Evolutionary conservation across 2,797 vertebrate species (phyloP).

Genomic region (Geotrypetes seraphini): DNA sequence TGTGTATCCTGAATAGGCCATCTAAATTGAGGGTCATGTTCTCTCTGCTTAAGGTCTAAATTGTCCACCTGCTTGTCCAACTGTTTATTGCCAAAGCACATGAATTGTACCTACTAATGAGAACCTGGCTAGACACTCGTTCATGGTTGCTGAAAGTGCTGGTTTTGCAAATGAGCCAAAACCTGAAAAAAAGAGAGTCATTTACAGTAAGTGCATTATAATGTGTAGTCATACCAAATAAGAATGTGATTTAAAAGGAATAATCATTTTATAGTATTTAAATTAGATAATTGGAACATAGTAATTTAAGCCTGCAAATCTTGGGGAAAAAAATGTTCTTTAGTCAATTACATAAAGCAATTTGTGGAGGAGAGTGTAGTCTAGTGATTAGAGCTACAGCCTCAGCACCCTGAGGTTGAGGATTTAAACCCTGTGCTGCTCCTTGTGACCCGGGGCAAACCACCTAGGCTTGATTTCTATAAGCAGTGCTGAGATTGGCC

Average conservation of each 20-base stretch:
- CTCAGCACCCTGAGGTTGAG: too few relatives aligned
- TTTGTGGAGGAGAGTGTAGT: too few relatives aligned
- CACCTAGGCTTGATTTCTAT: too few relatives aligned
- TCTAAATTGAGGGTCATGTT: too few relatives aligned
- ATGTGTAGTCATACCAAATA: constrained; percentile 36
- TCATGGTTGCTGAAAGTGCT: constrained; percentile 48
- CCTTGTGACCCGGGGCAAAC: too few relatives aligned
- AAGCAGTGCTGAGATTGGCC: too few relatives aligned
- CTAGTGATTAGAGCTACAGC: too few relatives aligned
- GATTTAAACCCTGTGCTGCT: too few relatives aligned
- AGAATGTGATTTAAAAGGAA: constrained; percentile 42
- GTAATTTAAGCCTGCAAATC: constrained; percentile 21
- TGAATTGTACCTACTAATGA: constrained; percentile 25
- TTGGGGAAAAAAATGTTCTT: constrained; percentile 16
- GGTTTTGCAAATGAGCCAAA: constrained; percentile 43
- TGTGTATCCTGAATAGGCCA: too few relatives aligned
- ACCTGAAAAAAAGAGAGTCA: constrained; percentile 41
- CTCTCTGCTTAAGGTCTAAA: constrained; percentile 30
- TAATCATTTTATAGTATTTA: constrained; percentile 37
- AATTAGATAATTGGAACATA: constrained; percentile 37
- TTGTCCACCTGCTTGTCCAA: too few relatives aligned
- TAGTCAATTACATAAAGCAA: neutral
- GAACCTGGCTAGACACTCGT: constrained; percentile 44
- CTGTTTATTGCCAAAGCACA: constrained; percentile 30
- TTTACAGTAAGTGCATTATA: constrained; percentile 35